A percentile compares a stretch with the other conserved stretches of the same genome.
These are phyloP conservation scores for Napeogenes inachia DNA, from an alignment of 2,888 invertebrate species.

Conservation along the genomic window DNA sequence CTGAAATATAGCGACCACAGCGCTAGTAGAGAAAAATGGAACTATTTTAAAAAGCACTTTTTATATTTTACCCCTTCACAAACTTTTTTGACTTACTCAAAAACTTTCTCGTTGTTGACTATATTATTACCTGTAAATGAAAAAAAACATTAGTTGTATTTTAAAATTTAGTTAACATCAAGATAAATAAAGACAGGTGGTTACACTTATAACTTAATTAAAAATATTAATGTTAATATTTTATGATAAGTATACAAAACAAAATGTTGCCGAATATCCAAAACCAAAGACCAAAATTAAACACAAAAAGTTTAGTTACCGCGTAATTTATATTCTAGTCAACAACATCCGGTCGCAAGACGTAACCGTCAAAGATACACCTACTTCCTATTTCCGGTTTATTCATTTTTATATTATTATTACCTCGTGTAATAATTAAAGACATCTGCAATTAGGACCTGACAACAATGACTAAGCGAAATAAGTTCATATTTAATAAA, in stretches of 20 bases:
- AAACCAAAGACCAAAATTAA: constrained; percentile 15
- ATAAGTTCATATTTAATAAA: no score
- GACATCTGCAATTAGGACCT: no score
- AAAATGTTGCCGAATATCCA: not conserved
- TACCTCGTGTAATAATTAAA: no score
- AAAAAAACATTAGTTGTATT: no score
- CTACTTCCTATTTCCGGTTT: constrained; percentile 41
- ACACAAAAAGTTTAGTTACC: constrained; percentile 31
- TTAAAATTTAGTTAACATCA: no score
- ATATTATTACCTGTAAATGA: not conserved
- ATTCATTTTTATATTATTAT: constrained; percentile 16
- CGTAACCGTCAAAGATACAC: constrained; percentile 45
- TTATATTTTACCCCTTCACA: not conserved
- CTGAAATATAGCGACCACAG: constrained; percentile 22
- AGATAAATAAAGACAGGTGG: no score
- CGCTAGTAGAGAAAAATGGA: constrained; percentile 20
- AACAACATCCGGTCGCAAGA: constrained; percentile 38
- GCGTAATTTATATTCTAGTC: constrained; percentile 55
- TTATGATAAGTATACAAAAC: no score
- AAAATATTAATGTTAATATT: no score
- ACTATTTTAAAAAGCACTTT: constrained; percentile 13
- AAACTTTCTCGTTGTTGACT: not conserved
- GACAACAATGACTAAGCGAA: no score
- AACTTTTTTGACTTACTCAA: no score
- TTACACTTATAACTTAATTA: no score